phyloP scores from a whole-genome alignment of 2,888 invertebrate species.

The Entomobrya proxima region DNA sequence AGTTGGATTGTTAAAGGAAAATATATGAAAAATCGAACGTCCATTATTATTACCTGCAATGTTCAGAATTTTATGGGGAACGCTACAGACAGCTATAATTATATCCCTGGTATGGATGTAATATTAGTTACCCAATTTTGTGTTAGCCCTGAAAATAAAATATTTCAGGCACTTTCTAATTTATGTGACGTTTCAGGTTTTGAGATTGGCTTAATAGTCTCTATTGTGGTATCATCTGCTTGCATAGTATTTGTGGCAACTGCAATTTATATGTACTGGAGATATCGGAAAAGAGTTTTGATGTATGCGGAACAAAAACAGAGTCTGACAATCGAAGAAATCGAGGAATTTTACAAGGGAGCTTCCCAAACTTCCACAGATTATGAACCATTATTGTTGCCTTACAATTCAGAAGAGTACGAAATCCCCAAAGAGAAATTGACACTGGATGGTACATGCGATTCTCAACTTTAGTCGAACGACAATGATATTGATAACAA shows the following conservation, averaged over 20 bases:
- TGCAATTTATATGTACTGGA: constrained; percentile 17
- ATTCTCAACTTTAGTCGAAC: background rate
- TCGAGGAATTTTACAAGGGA: constrained; percentile 52
- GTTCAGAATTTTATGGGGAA: no score
- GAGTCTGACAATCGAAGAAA: constrained; percentile 12
- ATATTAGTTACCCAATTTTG: no score
- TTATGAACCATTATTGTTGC: constrained; percentile 27
- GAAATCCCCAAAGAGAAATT: constrained; percentile 33
- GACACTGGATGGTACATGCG: constrained; percentile 5
- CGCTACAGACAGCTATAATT: no score
- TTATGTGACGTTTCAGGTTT: background rate
- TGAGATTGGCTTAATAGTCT: background rate
- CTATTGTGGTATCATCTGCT: background rate
- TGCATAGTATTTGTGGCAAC: background rate
- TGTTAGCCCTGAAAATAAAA: background rate
- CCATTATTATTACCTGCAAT: no score
- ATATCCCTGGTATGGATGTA: no score
- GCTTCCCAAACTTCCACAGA: background rate
- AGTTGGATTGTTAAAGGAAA: no score
- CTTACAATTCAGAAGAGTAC: constrained; percentile 44
- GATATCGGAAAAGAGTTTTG: background rate
- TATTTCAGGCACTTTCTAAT: background rate
- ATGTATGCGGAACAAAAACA: background rate
- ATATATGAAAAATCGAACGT: no score
- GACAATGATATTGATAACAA: no score